phyloP scores from a whole-genome alignment of 2,888 invertebrate genomes.

The Eubasilissa splendida region DNA sequence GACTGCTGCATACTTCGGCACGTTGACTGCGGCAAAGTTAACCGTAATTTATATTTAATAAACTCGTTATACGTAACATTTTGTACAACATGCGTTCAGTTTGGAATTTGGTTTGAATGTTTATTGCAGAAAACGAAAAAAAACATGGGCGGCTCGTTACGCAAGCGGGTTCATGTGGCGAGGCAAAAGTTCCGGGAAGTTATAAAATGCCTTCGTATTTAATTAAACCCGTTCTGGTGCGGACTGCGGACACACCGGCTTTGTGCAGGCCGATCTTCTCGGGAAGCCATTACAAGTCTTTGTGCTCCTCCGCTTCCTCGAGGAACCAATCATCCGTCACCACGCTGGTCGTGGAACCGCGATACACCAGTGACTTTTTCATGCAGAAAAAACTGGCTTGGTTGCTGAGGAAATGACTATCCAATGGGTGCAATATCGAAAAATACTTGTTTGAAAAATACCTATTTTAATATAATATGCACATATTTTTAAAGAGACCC shows the following conservation, averaged over 20 bases:
- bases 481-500: too few species aligned
- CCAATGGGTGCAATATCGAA: too few species aligned
- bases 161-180: constrained; percentile 4
- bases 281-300: constrained; percentile 17
- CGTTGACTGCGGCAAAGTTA: too few species aligned
- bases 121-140: constrained; percentile 8
- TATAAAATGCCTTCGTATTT: background rate
- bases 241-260: background rate
- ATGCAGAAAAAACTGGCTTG: too few species aligned
- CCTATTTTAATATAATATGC: too few species aligned
- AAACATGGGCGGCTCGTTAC: background rate
- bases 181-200: constrained; percentile 11
- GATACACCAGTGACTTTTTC: too few species aligned
- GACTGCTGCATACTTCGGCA: too few species aligned
- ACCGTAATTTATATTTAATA: background rate
- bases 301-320: constrained; percentile 1
- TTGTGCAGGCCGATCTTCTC: constrained; percentile 1
- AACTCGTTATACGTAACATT: background rate
- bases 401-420: too few species aligned
- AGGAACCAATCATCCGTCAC: background rate
- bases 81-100: background rate
- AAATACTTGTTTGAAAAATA: too few species aligned
- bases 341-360: background rate
- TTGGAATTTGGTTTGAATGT: background rate
- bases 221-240: constrained; percentile 19